Base-by-base conservation (phyloP, 2,113 vertebrate genomes). In the Vombatus ursinus region DNA sequence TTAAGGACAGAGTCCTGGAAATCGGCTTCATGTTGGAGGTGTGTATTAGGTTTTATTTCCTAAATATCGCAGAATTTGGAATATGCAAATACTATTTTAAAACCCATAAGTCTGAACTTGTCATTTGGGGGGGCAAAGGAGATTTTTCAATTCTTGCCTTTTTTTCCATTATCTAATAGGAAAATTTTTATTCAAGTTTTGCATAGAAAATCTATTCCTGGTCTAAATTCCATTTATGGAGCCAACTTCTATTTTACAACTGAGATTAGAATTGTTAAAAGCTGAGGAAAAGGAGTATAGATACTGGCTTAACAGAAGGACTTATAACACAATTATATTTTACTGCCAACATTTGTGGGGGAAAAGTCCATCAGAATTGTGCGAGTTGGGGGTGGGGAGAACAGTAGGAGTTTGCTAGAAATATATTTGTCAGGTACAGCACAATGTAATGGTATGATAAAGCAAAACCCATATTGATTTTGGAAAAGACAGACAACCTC, bases 401-500 rank as follows among this genome's bases (percentile, higher is more conserved):
- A 0, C 48, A 24, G 11, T 8, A 84, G 53, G 49, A 90, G 7
- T 89, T 14, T 52, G 90, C 57, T 91, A n/a, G 92, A 91, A 92
- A 57, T 37, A 31, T 16, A 22, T 50, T 37, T 9, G 5, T 53
- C 0, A 52, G 53, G 24, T 52, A 52, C 16, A 52, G 90, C 23
- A 23, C 54, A 25, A 9, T 90, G 52, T 10, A 92, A 37, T 22
- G 26, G 47, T 92, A 25, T 26, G 49, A 93, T 11, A 89, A 68
- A 92, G 24, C 50, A 22, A 0, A 0, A 16, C 52, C 44, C 57
- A 49, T 24, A 47, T 0, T 22, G 54, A 93, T 90, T 92, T 89
- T n/a, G 23, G 84, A 96, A 93, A 92, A 96, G 52, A 90, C 23
- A 92, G 90, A 48, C 52, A 54, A 94, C 51, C 95, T 95, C 92